phyloP scores from a whole-genome alignment of 1,140 invertebrate genomes.

The Lepidurus packardi region DNA sequence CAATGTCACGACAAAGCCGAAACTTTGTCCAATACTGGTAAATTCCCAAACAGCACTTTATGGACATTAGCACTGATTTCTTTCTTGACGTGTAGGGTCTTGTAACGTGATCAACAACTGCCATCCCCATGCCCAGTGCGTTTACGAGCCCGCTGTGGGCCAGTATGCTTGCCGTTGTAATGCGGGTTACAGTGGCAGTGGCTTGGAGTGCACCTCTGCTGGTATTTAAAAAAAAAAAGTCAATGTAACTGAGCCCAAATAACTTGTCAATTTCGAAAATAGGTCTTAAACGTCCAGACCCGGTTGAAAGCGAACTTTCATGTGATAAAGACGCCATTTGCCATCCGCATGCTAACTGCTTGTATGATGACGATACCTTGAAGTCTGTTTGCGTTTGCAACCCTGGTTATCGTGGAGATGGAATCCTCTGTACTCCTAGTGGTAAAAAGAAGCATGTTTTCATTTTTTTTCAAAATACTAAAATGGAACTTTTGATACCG shows the following conservation, averaged over 20 bases:
- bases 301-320: not conserved
- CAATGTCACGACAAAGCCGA: slow-evolving; percentile 31
- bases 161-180: slow-evolving; percentile 71
- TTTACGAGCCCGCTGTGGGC: slow-evolving; percentile 52
- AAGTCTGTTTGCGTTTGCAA: slow-evolving; percentile 70
- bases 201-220: slow-evolving; percentile 56
- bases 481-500: slow-evolving; percentile 40
- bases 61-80: slow-evolving; percentile 39
- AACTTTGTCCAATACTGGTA: slow-evolving; percentile 40
- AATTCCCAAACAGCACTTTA: not conserved
- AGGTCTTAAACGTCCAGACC: not conserved
- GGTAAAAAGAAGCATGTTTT: slow-evolving; percentile 45
- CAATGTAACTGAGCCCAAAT: not conserved
- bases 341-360: slow-evolving; percentile 66
- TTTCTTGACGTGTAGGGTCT: slow-evolving; percentile 50
- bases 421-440: slow-evolving; percentile 57
- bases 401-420: slow-evolving; percentile 71
- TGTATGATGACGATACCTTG: slow-evolving; percentile 56
- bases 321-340: slow-evolving; percentile 50
- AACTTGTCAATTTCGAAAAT: not conserved
- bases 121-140: slow-evolving; percentile 67
- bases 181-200: slow-evolving; percentile 71
- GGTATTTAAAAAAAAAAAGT: not conserved
- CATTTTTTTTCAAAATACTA: slow-evolving; percentile 28
- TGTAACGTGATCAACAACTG: slow-evolving; percentile 71